Percentiles rank a stretch among this genome's conserved stretches.
Evolutionary conservation across 2,113 vertebrate genomes (phyloP).

Genomic region (Conger conger): DNA sequence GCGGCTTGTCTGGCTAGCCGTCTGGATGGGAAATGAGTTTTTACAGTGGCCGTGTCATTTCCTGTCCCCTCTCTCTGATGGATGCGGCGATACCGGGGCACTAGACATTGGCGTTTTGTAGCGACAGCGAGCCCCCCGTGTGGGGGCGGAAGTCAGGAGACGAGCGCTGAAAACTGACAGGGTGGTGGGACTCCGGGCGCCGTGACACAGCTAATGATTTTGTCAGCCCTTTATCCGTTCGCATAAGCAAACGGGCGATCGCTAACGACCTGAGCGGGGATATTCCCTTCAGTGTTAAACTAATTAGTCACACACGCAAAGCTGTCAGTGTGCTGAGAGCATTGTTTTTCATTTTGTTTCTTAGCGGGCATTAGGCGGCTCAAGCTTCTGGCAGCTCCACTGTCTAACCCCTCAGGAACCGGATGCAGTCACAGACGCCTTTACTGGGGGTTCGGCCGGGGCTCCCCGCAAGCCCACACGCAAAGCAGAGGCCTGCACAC

Average conservation of each 20-base stretch:
- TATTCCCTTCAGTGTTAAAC: not conserved
- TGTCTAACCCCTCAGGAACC: not conserved
- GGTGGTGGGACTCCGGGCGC: not conserved
- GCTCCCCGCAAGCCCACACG: not conserved
- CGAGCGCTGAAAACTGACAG: not conserved
- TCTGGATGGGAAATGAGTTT: not conserved
- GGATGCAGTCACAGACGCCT: not conserved
- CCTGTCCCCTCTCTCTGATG: not conserved
- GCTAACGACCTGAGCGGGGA: slow-evolving; percentile 3
- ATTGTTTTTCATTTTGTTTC: not conserved
- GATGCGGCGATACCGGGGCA: not conserved
- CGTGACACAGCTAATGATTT: not conserved
- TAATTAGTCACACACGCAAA: slow-evolving; percentile 17
- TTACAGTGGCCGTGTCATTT: not conserved
- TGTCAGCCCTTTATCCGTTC: not conserved
- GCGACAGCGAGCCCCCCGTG: not conserved
- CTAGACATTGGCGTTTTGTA: not conserved
- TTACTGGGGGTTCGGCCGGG: not conserved
- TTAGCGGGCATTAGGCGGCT: not conserved
- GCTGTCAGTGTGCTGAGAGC: not conserved
- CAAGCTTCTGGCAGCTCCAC: not conserved
- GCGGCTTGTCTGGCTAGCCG: not conserved
- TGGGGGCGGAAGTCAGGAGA: not conserved
- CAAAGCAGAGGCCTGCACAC: not conserved
- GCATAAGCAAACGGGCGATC: slow-evolving; percentile 6